A percentile compares a stretch with the other conserved stretches of the same genome.
Evolutionary conservation across 2,113 vertebrate genomes (phyloP).

Genomic region (Syngnathus scovelli): DNA sequence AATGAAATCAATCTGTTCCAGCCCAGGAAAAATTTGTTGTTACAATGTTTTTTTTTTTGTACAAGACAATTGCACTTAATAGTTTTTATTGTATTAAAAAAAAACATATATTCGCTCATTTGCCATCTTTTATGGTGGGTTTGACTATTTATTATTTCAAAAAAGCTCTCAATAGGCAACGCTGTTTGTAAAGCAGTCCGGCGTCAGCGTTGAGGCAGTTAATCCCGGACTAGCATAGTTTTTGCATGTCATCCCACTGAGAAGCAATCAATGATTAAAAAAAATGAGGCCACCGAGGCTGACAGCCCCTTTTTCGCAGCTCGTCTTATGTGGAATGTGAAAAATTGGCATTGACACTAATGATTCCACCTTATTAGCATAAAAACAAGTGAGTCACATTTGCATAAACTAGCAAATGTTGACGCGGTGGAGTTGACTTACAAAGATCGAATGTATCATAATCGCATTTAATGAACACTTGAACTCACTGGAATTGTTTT

Average conservation of each 20-base stretch:
- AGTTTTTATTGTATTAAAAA: too few species aligned
- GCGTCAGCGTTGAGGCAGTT: not conserved
- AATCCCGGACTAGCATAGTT: constrained; percentile 13
- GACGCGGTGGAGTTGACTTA: constrained; percentile 8
- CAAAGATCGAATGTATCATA: constrained; percentile 13
- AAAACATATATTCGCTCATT: too few species aligned
- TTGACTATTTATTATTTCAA: not conserved
- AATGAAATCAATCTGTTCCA: too few species aligned
- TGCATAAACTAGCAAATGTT: constrained; percentile 37
- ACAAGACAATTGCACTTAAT: too few species aligned
- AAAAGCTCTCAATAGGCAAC: not conserved
- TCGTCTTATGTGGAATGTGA: constrained; percentile 15
- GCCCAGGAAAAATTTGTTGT: too few species aligned
- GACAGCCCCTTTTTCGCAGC: constrained; percentile 31
- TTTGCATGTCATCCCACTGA: constrained; percentile 13
- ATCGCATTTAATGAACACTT: not conserved
- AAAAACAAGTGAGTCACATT: constrained; percentile 16
- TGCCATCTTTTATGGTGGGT: not conserved
- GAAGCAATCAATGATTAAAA: constrained; percentile 27
- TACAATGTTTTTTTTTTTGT: too few species aligned
- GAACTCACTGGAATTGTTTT: not conserved
- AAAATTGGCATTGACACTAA: not conserved
- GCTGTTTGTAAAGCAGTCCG: not conserved
- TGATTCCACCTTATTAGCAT: not conserved
- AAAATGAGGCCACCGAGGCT: constrained; percentile 31